phyloP scores from a whole-genome alignment of 92 coral and sea anemone species.

The Epizoanthus rinbou region DNA sequence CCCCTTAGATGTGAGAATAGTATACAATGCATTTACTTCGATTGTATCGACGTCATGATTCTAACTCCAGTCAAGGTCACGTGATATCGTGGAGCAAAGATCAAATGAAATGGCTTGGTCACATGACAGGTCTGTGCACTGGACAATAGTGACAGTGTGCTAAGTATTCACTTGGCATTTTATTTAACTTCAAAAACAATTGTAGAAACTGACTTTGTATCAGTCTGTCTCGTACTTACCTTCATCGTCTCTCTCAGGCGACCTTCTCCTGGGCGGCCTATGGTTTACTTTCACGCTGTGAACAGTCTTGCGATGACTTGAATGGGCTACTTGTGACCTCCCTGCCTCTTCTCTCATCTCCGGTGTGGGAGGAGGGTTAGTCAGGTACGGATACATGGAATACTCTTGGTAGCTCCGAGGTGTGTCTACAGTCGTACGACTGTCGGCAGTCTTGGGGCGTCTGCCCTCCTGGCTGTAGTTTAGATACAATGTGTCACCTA shows the following conservation, averaged over 20 bases:
- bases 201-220: too few relatives aligned
- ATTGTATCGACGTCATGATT: too few relatives aligned
- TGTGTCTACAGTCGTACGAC: conserved; percentile 43
- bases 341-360: conserved; percentile 2
- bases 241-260: background rate
- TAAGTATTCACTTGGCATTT: too few relatives aligned
- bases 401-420: conserved; percentile 55
- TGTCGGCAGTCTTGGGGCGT: conserved; percentile 70
- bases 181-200: too few relatives aligned
- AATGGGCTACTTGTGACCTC: background rate
- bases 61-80: too few relatives aligned
- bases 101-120: too few relatives aligned
- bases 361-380: conserved; percentile 24
- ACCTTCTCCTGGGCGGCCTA: background rate
- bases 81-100: too few relatives aligned
- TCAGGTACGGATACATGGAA: conserved; percentile 67
- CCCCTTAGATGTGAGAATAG: too few relatives aligned
- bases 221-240: background rate
- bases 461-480: conserved; percentile 22
- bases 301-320: conserved; percentile 3
- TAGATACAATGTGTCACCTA: conserved; percentile 60
- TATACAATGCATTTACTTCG: too few relatives aligned
- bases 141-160: too few relatives aligned
- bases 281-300: background rate
- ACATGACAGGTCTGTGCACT: too few relatives aligned